phyloP scores from a whole-genome alignment of 2,888 invertebrate species.

The Napeogenes sylphis region DNA sequence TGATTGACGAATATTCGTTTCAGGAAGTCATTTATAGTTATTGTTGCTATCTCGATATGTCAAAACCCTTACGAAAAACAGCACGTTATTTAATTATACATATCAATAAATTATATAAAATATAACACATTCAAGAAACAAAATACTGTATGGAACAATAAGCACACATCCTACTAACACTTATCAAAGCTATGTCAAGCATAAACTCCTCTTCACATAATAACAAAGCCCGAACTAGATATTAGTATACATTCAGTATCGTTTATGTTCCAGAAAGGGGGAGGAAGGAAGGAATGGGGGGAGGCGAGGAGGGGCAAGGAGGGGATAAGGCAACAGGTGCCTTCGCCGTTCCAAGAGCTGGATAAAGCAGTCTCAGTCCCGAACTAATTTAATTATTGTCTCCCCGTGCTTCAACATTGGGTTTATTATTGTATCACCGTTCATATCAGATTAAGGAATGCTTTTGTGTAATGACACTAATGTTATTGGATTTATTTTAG shows the following conservation, averaged over 20 bases:
- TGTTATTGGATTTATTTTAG: neutral
- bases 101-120: constrained; percentile 1
- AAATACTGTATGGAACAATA: no score
- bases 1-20: no score
- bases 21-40: neutral
- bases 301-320: constrained; percentile 9
- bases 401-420: constrained; percentile 18
- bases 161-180: no score
- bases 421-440: constrained; percentile 27
- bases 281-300: neutral
- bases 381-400: constrained; percentile 30
- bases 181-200: constrained; percentile 11
- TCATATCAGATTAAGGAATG: constrained; percentile 19
- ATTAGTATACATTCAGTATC: constrained; percentile 23
- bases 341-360: constrained; percentile 24
- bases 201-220: constrained; percentile 14
- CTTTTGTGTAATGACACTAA: neutral
- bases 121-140: neutral
- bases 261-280: constrained; percentile 6
- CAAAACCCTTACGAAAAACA: neutral
- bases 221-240: constrained; percentile 27
- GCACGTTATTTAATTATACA: neutral
- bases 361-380: constrained; percentile 24
- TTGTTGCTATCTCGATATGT: neutral
- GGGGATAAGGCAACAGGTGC: constrained; percentile 29